A percentile compares a stretch with the other conserved stretches of the same genome.
These are phyloP conservation scores for Bugulina stolonifera DNA, from an alignment of 2,888 invertebrate genomes.

Conservation along the genomic window DNA sequence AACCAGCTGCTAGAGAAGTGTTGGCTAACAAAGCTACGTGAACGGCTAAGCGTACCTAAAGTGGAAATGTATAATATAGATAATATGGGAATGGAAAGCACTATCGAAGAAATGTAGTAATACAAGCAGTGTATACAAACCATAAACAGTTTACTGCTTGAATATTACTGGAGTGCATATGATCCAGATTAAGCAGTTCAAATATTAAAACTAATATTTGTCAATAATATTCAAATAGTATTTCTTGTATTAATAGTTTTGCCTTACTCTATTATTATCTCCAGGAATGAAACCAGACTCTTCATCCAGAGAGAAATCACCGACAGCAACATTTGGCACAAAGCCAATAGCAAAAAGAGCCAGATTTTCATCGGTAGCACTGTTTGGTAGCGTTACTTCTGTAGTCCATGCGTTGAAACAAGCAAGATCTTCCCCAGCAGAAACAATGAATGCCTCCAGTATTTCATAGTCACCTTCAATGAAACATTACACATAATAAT, in stretches of 20 bases:
- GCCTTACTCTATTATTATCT: not conserved
- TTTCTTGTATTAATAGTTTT: too few relatives aligned
- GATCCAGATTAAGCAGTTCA: too few relatives aligned
- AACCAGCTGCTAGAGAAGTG: not conserved
- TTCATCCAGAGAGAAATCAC: too few relatives aligned
- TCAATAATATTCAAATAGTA: too few relatives aligned
- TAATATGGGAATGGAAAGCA: too few relatives aligned
- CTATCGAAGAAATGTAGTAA: too few relatives aligned
- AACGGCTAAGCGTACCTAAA: slow-evolving; percentile 9
- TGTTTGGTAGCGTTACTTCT: not conserved
- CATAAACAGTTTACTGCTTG: too few relatives aligned
- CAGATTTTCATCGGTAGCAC: not conserved
- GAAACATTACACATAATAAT: too few relatives aligned
- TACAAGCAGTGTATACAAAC: too few relatives aligned
- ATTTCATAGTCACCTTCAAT: slow-evolving; percentile 8
- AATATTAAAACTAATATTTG: too few relatives aligned
- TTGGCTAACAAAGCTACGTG: slow-evolving; percentile 13
- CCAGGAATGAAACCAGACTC: not conserved
- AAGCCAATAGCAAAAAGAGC: not conserved
- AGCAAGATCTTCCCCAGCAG: not conserved
- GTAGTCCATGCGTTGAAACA: slow-evolving; percentile 16
- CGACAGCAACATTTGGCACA: not conserved
- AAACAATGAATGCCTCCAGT: slow-evolving; percentile 5
- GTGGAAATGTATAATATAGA: too few relatives aligned
- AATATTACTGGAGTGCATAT: too few relatives aligned